Conservation (phyloP, 35 echinoderm and acorn worm genomes). For the Eucidaris tribuloides region DNA sequence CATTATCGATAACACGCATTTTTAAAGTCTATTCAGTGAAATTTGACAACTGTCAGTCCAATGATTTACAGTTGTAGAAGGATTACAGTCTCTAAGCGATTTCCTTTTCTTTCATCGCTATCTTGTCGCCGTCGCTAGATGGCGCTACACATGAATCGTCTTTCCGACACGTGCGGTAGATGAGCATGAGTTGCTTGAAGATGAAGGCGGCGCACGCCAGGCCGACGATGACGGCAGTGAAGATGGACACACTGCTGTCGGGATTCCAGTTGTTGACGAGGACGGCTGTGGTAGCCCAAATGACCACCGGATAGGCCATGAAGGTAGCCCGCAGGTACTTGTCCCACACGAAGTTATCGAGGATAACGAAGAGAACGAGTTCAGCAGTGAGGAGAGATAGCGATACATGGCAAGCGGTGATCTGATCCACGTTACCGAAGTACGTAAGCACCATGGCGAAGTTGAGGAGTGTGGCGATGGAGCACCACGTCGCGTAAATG, state of each 20-base stretch:
- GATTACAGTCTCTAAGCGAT: too few species aligned
- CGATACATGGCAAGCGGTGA: neutral
- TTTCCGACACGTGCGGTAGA: neutral
- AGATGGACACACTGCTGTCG: neutral
- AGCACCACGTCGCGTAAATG: conserved; percentile 24
- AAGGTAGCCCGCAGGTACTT: conserved; percentile 40
- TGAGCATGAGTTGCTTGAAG: neutral
- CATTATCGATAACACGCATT: too few species aligned
- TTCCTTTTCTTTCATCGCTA: neutral
- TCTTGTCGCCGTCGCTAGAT: neutral
- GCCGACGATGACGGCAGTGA: neutral
- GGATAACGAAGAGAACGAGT: conserved; percentile 27
- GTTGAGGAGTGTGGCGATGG: conserved; percentile 27
- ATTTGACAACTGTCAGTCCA: too few species aligned
- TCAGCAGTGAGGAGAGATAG: neutral
- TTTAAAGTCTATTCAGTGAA: too few species aligned
- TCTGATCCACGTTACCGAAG: neutral
- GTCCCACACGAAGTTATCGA: conserved; percentile 34
- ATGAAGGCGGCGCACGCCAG: neutral
- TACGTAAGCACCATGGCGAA: conserved; percentile 15
- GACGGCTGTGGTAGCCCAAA: conserved; percentile 18
- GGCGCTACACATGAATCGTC: neutral
- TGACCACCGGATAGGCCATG: conserved; percentile 12
- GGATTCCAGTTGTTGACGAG: conserved; percentile 23
- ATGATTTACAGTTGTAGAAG: too few species aligned